A percentile compares a stretch with the other conserved stretches of the same genome.
Evolutionary conservation across 2,113 vertebrate species (phyloP).

Genomic region (Muntiacus muntjak): DNA sequence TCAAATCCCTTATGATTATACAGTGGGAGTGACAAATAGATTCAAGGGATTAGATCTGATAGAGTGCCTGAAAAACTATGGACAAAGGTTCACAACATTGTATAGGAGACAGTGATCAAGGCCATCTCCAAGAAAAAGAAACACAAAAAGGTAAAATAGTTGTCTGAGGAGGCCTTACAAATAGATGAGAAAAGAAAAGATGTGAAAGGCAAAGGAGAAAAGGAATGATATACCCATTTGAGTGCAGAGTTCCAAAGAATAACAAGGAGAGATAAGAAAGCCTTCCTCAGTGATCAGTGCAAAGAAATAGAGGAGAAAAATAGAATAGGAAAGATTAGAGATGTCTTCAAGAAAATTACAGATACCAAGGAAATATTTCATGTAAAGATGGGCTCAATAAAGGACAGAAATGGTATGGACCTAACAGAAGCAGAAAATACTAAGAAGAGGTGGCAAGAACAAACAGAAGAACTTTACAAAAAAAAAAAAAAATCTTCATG

Average conservation of each 20-base stretch:
- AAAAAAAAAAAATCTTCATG: neutral
- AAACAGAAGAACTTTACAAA: neutral
- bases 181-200: neutral
- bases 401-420: neutral
- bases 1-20: neutral
- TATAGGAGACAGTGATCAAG: neutral
- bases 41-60: neutral
- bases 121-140: neutral
- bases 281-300: neutral
- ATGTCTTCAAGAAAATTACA: neutral
- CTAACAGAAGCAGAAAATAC: neutral
- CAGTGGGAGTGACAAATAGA: neutral
- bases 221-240: neutral
- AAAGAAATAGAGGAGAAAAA: neutral
- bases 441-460: neutral
- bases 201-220: neutral
- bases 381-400: neutral
- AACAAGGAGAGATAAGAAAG: neutral
- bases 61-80: neutral
- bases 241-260: neutral
- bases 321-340: neutral
- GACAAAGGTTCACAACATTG: neutral
- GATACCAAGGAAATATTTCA: neutral
- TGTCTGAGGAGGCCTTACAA: neutral
- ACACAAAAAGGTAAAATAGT: accelerated